These are phyloP conservation scores for Machaerirhynchus nigripectus DNA, from an alignment of 2,113 vertebrate species.

Conservation along the genomic window DNA sequence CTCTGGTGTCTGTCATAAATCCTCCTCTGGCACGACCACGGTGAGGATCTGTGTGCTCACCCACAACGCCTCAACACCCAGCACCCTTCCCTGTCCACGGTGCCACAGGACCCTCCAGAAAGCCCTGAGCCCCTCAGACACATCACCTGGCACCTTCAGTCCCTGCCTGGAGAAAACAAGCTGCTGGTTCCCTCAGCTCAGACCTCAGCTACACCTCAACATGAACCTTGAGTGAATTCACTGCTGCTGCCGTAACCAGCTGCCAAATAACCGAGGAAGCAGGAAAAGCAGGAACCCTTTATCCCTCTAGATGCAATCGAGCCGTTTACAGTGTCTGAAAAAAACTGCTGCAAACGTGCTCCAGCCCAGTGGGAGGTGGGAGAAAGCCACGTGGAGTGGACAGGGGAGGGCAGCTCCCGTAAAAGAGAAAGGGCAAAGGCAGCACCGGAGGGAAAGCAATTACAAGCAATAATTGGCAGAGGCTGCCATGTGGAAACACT, in stretches of 20 bases:
- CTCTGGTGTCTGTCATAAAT: not conserved
- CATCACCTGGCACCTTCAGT: not conserved
- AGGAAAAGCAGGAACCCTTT: constrained; percentile 19
- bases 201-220: not conserved
- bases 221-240: not conserved
- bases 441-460: constrained; percentile 6
- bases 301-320: not conserved
- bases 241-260: constrained; percentile 14
- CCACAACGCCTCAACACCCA: fast-evolving
- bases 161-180: not conserved
- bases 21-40: fast-evolving
- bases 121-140: too few relatives aligned
- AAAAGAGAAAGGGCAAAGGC: not conserved
- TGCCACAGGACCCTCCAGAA: not conserved
- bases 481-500: constrained; percentile 37
- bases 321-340: not conserved
- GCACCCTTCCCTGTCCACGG: fast-evolving
- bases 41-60: not conserved
- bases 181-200: not conserved
- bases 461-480: constrained; percentile 62
- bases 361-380: not conserved
- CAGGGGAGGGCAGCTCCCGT: not conserved
- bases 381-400: not conserved
- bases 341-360: not conserved
- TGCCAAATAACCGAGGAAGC: not conserved